Evolutionary conservation across 2,797 vertebrate genomes (phyloP), one percentile per base, ranked within the genome.

Genomic region (Sphenopsis melanotis): DNA sequence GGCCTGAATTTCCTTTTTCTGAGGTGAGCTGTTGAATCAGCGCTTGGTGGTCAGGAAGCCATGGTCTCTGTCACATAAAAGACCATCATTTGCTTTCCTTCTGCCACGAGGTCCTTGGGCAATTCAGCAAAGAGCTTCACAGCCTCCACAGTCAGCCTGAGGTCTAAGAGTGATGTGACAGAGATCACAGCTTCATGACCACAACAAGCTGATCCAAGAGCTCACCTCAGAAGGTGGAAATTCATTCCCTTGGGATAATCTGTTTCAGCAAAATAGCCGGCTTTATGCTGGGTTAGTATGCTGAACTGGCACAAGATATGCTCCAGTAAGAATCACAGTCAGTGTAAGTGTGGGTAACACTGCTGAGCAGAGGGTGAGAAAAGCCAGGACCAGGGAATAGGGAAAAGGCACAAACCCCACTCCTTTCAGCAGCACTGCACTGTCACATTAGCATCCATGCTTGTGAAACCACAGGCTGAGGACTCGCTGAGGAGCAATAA

Each of bases 381-480:
- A 61, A 90, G 42, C n/a, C 65, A 76, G 50, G 39, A 55, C 2
- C 19, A 41, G 68, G 47, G 55, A 88, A 53, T 0, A 53, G 46
- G 41, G 72, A 52, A 71, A 92, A 92, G 47, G 55, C 66, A 47
- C 50, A 79, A 87, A 81, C 5, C 36, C 24, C 11, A 36, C 69
- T 78, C 76, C 83, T 96, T 92, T 94, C 94, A 90, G 50, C 94
- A 96, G 70, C 81, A 4, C 74, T 11, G 83, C 75, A 21, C 39
- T 63, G 66, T 34, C 90, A 89, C 92, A 64, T 92, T 59, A 79
- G 70, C 63, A 21, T 60, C 77, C 50, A 34, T 9, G 47, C 63
- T 63, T 86, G 89, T 30, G 81, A 92, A 95, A 96, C 89, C 29
- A 0, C 89, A 83, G 69, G 60, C 64, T 89, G 81, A 84, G 81